These are phyloP conservation scores for Trachelus troglodyta DNA, from an alignment of 2,888 invertebrate genomes.

Conservation along the genomic window DNA sequence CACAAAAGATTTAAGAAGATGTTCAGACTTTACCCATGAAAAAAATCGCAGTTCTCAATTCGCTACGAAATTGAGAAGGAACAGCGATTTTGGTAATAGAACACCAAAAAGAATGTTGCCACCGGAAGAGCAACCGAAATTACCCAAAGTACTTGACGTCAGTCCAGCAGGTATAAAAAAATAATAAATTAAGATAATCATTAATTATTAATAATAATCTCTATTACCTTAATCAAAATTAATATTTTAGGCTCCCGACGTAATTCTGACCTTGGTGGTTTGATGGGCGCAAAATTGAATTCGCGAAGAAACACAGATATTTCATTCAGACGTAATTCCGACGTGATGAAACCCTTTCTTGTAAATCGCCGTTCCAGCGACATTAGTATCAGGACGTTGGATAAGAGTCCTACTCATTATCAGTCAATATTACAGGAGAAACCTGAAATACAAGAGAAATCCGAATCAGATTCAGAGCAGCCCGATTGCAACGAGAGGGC, in stretches of 20 bases:
- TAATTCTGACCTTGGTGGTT: constrained; percentile 55
- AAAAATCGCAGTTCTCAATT: constrained; percentile 60
- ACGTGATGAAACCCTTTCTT: constrained; percentile 50
- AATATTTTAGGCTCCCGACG: constrained; percentile 50
- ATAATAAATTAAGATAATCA: not conserved
- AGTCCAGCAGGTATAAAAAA: constrained; percentile 46
- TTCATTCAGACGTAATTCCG: constrained; percentile 52
- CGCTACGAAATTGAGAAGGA: constrained; percentile 56
- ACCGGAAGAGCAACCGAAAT: constrained; percentile 41
- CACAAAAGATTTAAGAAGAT: constrained; percentile 51
- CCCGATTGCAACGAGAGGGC: constrained; percentile 59
- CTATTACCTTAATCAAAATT: not conserved
- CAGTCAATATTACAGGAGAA: constrained; percentile 44
- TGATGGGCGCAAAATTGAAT: constrained; percentile 42
- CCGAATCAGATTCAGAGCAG: constrained; percentile 61
- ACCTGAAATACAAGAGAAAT: constrained; percentile 50
- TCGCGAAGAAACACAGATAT: constrained; percentile 58
- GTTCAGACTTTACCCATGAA: constrained; percentile 58
- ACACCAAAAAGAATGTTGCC: constrained; percentile 50
- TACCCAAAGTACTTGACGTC: constrained; percentile 50
- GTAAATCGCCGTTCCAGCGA: constrained; percentile 58
- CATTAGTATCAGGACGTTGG: constrained; percentile 54
- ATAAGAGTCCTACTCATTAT: constrained; percentile 54
- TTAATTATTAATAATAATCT: not conserved
- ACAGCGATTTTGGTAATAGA: constrained; percentile 61